Evolutionary conservation across 2,797 vertebrate species (phyloP).

Genomic region (Rhadinocentrus ornatus): DNA sequence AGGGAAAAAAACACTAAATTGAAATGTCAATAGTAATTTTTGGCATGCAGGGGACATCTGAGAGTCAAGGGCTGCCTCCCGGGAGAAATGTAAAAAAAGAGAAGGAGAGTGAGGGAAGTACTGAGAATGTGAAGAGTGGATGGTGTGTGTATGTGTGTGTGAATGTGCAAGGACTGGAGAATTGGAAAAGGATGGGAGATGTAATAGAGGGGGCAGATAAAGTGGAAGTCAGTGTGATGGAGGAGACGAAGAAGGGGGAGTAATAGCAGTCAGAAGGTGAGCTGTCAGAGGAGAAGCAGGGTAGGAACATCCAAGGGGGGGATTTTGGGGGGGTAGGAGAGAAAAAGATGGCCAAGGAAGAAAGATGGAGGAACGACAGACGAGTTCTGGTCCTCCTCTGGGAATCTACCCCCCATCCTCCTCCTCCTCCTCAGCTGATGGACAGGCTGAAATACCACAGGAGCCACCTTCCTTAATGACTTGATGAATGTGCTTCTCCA

Average conservation of each 20-base stretch:
- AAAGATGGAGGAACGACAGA: conserved; percentile 46
- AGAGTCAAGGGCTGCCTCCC: conserved; percentile 80
- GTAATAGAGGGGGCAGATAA: conserved; percentile 71
- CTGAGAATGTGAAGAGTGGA: conserved; percentile 50
- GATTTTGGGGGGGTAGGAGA: neutral
- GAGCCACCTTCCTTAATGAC: conserved; percentile 83
- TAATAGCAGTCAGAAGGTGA: conserved; percentile 76
- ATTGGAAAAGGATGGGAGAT: conserved; percentile 55
- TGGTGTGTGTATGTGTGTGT: conserved; percentile 23
- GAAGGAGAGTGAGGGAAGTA: conserved; percentile 54
- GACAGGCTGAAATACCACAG: conserved; percentile 81
- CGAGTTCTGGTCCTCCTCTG: conserved; percentile 64
- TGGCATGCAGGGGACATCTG: conserved; percentile 85
- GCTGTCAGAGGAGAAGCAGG: conserved; percentile 68
- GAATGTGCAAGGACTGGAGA: conserved; percentile 12
- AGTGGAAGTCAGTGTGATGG: conserved; percentile 68
- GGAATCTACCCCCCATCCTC: conserved; percentile 66
- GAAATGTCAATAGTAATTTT: conserved; percentile 97
- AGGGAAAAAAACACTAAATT: conserved; percentile 84
- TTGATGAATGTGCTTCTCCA: conserved; percentile 85
- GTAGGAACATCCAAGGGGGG: conserved; percentile 26
- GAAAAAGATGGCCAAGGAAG: conserved; percentile 6
- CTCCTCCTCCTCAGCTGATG: conserved; percentile 62
- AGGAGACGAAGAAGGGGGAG: conserved; percentile 67
- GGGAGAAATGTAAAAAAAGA: conserved; percentile 65